Percentiles rank a stretch among this genome's conserved stretches.
Evolutionary conservation across 2,113 vertebrate species (phyloP).

Genomic region (Dromaius novaehollandiae): DNA sequence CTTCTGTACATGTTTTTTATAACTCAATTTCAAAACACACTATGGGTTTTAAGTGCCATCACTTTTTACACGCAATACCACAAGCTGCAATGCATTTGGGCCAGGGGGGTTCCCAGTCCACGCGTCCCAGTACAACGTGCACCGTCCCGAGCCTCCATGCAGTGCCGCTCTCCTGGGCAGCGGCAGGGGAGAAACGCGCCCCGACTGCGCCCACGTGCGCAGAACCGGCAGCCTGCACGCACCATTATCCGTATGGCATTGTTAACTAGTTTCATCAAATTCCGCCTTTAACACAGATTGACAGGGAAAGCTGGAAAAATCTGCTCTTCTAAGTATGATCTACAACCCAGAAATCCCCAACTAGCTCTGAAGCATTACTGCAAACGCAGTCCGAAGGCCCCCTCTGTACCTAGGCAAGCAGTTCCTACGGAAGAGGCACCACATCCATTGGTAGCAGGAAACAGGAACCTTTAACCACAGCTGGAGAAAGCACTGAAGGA

Average conservation of each 20-base stretch:
- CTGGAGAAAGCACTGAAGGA: background rate
- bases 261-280: background rate
- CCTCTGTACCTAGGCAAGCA: background rate
- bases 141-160: background rate
- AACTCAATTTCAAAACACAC: slow-evolving; percentile 7
- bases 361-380: background rate
- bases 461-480: background rate
- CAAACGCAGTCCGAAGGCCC: background rate
- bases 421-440: background rate
- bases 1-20: background rate
- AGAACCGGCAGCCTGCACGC: background rate
- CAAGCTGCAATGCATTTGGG: background rate
- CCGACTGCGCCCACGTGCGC: background rate
- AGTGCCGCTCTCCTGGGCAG: background rate
- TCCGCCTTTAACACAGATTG: background rate
- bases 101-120: background rate
- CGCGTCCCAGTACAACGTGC: background rate
- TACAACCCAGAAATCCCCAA: background rate
- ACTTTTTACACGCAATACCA: background rate
- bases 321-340: background rate
- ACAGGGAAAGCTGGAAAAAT: background rate
- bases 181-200: background rate
- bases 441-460: background rate
- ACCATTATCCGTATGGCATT: background rate
- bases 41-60: background rate